These are phyloP conservation scores for Scylla paramamosain DNA, from an alignment of 1,140 invertebrate genomes.

Conservation along the genomic window DNA sequence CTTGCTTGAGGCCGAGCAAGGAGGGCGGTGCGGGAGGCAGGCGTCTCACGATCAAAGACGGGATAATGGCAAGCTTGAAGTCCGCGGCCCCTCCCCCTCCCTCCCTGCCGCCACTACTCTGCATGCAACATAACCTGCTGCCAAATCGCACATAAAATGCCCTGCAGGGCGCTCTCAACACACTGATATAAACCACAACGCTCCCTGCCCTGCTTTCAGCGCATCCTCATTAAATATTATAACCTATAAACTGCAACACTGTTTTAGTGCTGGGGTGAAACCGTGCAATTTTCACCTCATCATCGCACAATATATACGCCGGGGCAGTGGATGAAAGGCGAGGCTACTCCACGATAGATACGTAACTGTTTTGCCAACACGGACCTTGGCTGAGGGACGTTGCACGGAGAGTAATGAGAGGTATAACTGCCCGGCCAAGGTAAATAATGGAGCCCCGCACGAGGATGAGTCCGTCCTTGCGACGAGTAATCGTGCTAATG, in stretches of 20 bases:
- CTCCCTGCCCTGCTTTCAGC: background rate
- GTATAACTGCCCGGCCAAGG: background rate
- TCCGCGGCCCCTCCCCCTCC: background rate
- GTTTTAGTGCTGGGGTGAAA: background rate
- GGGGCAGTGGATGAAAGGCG: background rate
- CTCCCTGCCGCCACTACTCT: background rate
- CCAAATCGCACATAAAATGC: constrained; percentile 22
- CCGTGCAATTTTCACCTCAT: background rate
- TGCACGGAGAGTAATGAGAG: background rate
- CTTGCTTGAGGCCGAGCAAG: background rate
- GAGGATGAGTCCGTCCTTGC: background rate
- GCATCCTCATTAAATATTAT: background rate
- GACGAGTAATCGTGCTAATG: background rate
- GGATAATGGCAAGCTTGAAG: constrained; percentile 48
- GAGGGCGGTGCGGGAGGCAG: background rate
- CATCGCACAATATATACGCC: background rate
- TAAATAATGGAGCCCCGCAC: background rate
- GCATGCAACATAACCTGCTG: constrained; percentile 11
- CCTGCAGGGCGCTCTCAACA: constrained; percentile 7
- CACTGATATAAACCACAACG: background rate
- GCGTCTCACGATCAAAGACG: constrained; percentile 34
- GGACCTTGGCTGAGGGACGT: background rate
- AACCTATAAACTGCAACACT: background rate
- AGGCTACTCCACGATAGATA: background rate
- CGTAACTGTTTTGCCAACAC: background rate